These are phyloP conservation scores for Chromobotia macracanthus DNA, from an alignment of 2,797 vertebrate species.

Conservation along the genomic window DNA sequence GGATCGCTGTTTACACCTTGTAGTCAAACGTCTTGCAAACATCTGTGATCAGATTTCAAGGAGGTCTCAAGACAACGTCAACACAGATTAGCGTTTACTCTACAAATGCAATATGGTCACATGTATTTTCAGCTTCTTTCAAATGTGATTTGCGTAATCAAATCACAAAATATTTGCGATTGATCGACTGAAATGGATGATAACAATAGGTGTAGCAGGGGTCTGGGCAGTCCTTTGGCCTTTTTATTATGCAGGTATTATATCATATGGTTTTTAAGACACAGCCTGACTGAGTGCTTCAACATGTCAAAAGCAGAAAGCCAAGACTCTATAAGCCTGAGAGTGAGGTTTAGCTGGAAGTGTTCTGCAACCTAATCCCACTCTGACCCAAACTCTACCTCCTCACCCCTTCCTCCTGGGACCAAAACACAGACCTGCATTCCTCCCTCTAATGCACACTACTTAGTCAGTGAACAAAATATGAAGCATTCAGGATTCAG, in stretches of 20 bases:
- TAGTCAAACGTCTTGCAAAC: neutral
- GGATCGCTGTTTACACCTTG: neutral
- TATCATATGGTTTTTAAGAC: neutral
- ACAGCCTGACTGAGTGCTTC: conserved; percentile 18
- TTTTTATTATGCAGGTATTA: neutral
- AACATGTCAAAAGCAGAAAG: conserved; percentile 45
- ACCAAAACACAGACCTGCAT: conserved; percentile 35
- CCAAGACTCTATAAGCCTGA: conserved; percentile 40
- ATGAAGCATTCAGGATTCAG: conserved; percentile 38
- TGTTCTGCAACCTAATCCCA: conserved; percentile 37
- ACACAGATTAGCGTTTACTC: too few relatives aligned
- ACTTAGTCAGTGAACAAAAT: conserved; percentile 38
- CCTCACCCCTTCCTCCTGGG: conserved; percentile 25
- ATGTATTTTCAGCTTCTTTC: too few relatives aligned
- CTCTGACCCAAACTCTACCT: conserved; percentile 32
- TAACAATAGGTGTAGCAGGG: neutral
- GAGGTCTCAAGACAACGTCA: too few relatives aligned
- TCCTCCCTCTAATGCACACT: conserved; percentile 41
- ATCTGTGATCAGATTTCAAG: too few relatives aligned
- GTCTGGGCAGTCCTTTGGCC: conserved; percentile 19
- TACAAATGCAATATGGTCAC: too few relatives aligned
- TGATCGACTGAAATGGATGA: neutral
- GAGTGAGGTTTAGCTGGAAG: conserved; percentile 42
- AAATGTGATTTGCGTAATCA: too few relatives aligned
- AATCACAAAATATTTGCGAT: conserved; percentile 25